phyloP scores from a whole-genome alignment of 2,797 vertebrate genomes.

The Oryzias dopingdopingensis region DNA sequence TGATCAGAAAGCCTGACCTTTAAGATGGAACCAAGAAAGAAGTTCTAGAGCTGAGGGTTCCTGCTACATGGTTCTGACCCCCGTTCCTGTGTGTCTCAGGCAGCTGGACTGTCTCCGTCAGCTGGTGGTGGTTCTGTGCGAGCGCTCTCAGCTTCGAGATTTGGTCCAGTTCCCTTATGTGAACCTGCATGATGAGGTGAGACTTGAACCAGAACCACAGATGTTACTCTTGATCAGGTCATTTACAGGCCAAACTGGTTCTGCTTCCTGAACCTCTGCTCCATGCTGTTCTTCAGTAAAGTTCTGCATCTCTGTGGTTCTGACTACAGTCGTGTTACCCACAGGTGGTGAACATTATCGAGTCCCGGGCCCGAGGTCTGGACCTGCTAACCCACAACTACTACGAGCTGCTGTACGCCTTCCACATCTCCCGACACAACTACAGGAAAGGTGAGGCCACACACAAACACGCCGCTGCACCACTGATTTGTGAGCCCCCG shows the following conservation, averaged over 20 bases:
- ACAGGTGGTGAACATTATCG: constrained; percentile 92
- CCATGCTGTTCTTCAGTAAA: background rate
- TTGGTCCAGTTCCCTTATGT: constrained; percentile 92
- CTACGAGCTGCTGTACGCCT: constrained; percentile 94
- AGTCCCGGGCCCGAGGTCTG: constrained; percentile 88
- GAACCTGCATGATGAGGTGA: constrained; percentile 91
- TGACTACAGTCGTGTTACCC: background rate
- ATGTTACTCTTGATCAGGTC: background rate
- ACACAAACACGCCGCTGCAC: fast-evolving
- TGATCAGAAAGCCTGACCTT: too few species aligned
- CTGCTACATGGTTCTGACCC: too few species aligned
- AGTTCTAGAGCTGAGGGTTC: too few species aligned
- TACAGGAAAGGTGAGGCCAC: constrained; percentile 84
- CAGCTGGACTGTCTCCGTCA: constrained; percentile 94
- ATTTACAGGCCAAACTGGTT: background rate
- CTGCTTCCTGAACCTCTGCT: background rate
- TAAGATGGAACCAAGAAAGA: too few species aligned
- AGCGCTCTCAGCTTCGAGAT: constrained; percentile 91
- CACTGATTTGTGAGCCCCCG: too few species aligned
- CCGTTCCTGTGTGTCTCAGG: constrained; percentile 64
- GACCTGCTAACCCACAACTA: constrained; percentile 95
- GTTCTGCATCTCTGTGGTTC: background rate
- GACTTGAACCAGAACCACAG: background rate
- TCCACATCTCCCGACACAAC: constrained; percentile 94
- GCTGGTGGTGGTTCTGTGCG: constrained; percentile 92